These are phyloP conservation scores for Phodopus roborovskii DNA, from an alignment of 2,113 vertebrate genomes.

Conservation along the genomic window DNA sequence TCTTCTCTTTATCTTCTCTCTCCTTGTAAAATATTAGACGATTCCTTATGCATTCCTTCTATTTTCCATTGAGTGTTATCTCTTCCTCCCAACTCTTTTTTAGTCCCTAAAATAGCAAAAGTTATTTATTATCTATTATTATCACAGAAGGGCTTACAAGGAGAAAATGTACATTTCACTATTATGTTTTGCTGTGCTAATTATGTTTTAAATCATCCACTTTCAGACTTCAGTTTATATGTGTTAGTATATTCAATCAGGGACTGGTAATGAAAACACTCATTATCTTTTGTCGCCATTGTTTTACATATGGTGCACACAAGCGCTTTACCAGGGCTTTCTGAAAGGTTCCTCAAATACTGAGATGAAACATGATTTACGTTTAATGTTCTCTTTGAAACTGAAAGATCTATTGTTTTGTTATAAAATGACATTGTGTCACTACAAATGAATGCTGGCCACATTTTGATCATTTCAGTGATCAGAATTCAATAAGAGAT, in stretches of 20 bases:
- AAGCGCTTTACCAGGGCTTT: not conserved
- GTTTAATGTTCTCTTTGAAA: constrained; percentile 34
- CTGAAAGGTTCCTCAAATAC: not conserved
- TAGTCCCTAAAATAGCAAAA: constrained; percentile 42
- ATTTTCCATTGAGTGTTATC: not conserved
- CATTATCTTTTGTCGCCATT: not conserved
- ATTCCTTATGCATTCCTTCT: not conserved
- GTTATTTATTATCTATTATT: not conserved
- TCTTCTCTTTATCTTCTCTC: not conserved
- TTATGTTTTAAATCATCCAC: not conserved
- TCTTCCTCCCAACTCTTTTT: not conserved
- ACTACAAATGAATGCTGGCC: not conserved
- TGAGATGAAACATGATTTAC: not conserved
- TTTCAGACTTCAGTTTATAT: not conserved
- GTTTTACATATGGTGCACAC: not conserved
- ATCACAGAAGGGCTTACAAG: not conserved
- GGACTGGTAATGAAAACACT: not conserved
- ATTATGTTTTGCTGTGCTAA: not conserved
- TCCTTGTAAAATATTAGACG: not conserved
- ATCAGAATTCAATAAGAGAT: not conserved
- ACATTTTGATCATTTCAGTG: constrained; percentile 19
- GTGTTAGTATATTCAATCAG: constrained; percentile 1
- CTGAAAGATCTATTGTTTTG: not conserved
- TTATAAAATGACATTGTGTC: not conserved
- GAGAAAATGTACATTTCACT: not conserved